Conservation (phyloP, 1,140 invertebrate species). For the Chlorops oryzae region DNA sequence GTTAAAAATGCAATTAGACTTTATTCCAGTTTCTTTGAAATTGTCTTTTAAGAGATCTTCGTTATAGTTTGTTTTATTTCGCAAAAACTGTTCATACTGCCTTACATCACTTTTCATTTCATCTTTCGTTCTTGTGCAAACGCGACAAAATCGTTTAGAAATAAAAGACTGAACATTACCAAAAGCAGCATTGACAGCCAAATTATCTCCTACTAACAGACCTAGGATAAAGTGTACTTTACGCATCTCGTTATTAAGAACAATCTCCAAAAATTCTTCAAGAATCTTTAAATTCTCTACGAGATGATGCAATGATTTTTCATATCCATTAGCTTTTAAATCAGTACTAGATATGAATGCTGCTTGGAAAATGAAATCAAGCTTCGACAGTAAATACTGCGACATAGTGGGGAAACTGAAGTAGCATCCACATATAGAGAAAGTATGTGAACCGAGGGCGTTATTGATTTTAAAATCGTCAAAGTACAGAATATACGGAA, state of each 20-base stretch:
- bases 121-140: too few relatives aligned
- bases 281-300: not conserved
- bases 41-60: not conserved
- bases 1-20: slow-evolving; percentile 7
- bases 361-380: not conserved
- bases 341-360: not conserved
- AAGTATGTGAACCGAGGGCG: slow-evolving; percentile 1
- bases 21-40: slow-evolving; percentile 2
- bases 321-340: not conserved
- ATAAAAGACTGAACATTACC: too few relatives aligned
- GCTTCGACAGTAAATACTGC: not conserved
- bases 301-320: not conserved
- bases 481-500: slow-evolving; percentile 8
- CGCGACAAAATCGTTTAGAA: too few relatives aligned
- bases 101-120: too few relatives aligned
- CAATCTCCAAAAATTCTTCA: not conserved
- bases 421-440: slow-evolving; percentile 6
- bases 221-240: slow-evolving; percentile 24
- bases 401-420: slow-evolving; percentile 1
- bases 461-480: slow-evolving; percentile 11
- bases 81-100: too few relatives aligned
- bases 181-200: too few relatives aligned
- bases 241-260: not conserved
- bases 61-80: slow-evolving; percentile 1
- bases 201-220: slow-evolving; percentile 29